Percentiles rank a stretch among this genome's conserved stretches.
These are phyloP conservation scores for Aurelia sp. DNA, from an alignment of 30 jellyfish, hydroid and myxozoan genomes.

Conservation along the genomic window DNA sequence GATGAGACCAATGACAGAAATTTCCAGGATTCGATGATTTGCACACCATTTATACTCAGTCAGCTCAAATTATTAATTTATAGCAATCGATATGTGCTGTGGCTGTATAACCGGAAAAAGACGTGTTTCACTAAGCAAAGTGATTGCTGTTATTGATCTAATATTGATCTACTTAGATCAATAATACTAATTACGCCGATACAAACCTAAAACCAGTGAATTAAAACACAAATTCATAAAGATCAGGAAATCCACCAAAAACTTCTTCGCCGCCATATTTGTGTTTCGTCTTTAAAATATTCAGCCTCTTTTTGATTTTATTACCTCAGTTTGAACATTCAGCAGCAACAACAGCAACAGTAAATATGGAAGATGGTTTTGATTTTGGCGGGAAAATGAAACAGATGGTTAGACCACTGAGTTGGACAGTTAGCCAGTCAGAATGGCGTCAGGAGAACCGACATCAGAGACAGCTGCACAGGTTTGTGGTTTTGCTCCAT, in stretches of 20 bases:
- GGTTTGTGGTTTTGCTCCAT: conserved; percentile 1
- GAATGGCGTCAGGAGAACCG: background rate
- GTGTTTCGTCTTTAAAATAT: conserved; percentile 8
- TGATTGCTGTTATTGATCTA: too few relatives aligned
- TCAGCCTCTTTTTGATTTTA: conserved; percentile 25
- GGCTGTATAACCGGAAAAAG: too few relatives aligned
- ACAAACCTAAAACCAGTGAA: conserved; percentile 14
- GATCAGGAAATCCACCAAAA: background rate
- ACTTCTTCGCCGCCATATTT: conserved; percentile 45
- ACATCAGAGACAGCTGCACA: conserved; percentile 35
- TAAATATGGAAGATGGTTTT: background rate
- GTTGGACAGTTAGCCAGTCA: too few relatives aligned
- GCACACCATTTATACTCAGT: too few relatives aligned
- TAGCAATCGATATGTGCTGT: too few relatives aligned
- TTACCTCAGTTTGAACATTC: conserved; percentile 4
- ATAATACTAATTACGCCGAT: background rate
- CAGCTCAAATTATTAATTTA: too few relatives aligned
- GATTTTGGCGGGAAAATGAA: conserved; percentile 31
- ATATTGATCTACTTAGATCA: too few relatives aligned
- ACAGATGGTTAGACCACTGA: too few relatives aligned
- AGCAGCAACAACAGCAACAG: background rate
- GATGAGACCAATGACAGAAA: too few relatives aligned
- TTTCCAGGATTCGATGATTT: too few relatives aligned
- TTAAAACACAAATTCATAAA: background rate
- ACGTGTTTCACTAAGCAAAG: too few relatives aligned